Base-by-base conservation (phyloP, 1,140 invertebrate species). In the Temnothorax longispinosus region DNA sequence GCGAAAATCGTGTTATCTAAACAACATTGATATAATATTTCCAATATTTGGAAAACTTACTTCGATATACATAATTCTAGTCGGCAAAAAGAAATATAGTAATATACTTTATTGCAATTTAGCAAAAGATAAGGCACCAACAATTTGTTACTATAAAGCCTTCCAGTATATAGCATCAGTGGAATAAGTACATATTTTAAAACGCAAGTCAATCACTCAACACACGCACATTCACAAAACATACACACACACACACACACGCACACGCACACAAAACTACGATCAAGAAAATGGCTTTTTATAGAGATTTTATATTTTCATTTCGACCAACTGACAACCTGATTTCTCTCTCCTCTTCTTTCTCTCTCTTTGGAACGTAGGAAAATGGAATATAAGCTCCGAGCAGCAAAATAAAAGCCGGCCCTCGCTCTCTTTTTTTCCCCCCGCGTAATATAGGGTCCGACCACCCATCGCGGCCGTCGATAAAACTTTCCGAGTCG, bases 401-500 rank as follows among this genome's bases (percentile, higher is more conserved):
- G 52, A 32, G 81, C 62, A 77, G 72, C 50, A 52, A 87, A 88
- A 90, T 90, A 77, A 87, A 88, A 41, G 69, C 64, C 47, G 56
- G 62, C 5, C 67, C 38, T 62, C 44, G 27, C 32, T 5, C 18
- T 21, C 32, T 41, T 60, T 50, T 82, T 52, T 78, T 38, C 54
- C 11, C 32, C 54, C 35, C 13, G 18, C 21, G 89, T 91, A 90
- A 90, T 91, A 84, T 88, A 91, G 84, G 85, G 62, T 85, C 87
- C 89, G 32, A 32, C 74, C 60, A 54, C 41, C 81, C 65, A 60
- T 47, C 32, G 58, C 38, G 82, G 65, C 74, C 88, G 65, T 87
- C 91, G 88, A 92, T 92, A 92, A 92, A 92, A 92, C 84, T 88
- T 88, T 50, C 74, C 74, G 80, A 92, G 89, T 87, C 74, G 88